Evolutionary conservation across 2,113 vertebrate genomes (phyloP).

Genomic region (Embiotoca jacksoni): DNA sequence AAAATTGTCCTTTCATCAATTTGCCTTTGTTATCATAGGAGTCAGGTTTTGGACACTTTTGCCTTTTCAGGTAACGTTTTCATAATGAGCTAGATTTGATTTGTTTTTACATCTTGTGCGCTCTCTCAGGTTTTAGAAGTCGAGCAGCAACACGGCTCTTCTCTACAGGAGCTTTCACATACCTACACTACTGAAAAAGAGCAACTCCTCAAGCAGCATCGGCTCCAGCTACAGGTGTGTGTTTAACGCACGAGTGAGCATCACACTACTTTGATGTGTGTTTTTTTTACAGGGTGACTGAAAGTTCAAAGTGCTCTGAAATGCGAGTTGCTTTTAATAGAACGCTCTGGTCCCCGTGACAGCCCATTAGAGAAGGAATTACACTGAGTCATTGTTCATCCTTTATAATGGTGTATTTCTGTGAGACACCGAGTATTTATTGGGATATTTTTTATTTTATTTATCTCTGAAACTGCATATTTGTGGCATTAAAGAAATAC

Average conservation of each 20-base stretch:
- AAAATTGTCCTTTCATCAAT: too few species aligned
- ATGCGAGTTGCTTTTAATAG: not conserved
- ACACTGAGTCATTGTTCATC: conserved; percentile 50
- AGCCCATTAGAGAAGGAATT: conserved; percentile 36
- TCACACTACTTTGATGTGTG: not conserved
- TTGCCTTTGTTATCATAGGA: too few species aligned
- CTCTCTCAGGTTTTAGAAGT: conserved; percentile 77
- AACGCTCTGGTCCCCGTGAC: conserved; percentile 18
- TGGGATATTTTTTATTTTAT: not conserved
- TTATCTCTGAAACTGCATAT: not conserved
- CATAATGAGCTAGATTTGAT: not conserved
- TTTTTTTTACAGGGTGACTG: not conserved
- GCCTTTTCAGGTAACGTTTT: not conserved
- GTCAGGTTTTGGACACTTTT: too few species aligned
- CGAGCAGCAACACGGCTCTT: conserved; percentile 83
- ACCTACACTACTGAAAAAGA: conserved; percentile 76
- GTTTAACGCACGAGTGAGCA: not conserved
- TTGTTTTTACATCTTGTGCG: not conserved
- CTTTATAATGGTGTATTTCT: conserved; percentile 43
- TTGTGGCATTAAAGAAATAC: conserved; percentile 11
- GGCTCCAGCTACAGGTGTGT: conserved; percentile 85
- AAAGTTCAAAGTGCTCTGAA: not conserved
- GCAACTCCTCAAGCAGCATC: conserved; percentile 79
- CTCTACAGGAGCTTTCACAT: conserved; percentile 81
- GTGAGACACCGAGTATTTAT: conserved; percentile 31